Conservation (phyloP, 2,113 vertebrate genomes). For the Myrmecobius fasciatus region DNA sequence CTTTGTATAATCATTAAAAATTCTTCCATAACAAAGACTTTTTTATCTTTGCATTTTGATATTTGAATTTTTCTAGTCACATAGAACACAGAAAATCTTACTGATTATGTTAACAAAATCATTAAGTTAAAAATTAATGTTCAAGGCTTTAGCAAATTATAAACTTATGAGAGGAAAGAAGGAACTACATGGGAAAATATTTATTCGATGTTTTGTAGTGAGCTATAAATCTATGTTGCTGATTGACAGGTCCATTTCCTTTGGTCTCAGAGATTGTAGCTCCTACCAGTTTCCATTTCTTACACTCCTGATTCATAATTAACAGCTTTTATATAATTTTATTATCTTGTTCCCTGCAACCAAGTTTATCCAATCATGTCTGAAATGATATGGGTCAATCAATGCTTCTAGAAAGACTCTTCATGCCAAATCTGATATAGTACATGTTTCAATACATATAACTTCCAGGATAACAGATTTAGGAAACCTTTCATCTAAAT, state of each 20-base stretch:
- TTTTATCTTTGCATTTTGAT: neutral
- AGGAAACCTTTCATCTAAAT: conserved; percentile 28
- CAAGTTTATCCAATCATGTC: conserved; percentile 51
- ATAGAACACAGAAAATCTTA: neutral
- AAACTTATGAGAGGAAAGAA: neutral
- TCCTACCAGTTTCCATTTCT: conserved; percentile 29
- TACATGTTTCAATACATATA: neutral
- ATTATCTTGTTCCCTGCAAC: conserved; percentile 46
- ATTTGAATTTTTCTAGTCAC: neutral
- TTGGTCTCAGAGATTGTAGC: neutral
- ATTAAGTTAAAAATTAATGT: conserved; percentile 35
- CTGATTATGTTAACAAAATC: conserved; percentile 34
- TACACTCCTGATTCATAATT: conserved; percentile 49
- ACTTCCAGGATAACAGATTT: conserved; percentile 31
- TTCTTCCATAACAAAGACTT: neutral
- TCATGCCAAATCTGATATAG: conserved; percentile 51
- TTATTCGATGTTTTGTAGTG: conserved; percentile 20
- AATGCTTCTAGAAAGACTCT: conserved; percentile 39
- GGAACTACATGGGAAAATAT: neutral
- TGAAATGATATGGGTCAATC: conserved; percentile 16
- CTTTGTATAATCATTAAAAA: neutral
- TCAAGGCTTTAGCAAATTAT: conserved; percentile 15
- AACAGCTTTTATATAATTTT: conserved; percentile 44
- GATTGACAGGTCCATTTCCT: neutral
- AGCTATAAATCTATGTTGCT: conserved; percentile 18